These are phyloP conservation scores for Peromyscus californicus DNA, from an alignment of 2,113 vertebrate genomes.

Conservation along the genomic window DNA sequence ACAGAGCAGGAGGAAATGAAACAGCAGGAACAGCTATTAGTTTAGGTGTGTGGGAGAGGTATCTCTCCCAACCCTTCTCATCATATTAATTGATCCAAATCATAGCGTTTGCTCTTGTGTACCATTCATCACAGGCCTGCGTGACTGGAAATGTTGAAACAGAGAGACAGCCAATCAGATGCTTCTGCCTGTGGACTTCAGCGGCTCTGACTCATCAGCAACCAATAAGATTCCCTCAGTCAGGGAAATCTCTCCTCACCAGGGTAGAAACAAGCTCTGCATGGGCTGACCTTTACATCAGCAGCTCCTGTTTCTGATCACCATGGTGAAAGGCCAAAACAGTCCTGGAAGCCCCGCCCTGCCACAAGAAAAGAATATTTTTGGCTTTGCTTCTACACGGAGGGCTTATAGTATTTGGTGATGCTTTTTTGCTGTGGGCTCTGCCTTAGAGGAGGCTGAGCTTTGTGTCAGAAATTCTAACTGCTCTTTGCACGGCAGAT, in stretches of 20 bases:
- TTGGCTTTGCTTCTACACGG: conserved; percentile 54
- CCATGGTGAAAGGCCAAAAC: conserved; percentile 61
- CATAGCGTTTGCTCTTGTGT: conserved; percentile 67
- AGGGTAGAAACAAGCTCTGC: conserved; percentile 82
- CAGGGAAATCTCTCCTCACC: conserved; percentile 73
- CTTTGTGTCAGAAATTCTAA: conserved; percentile 70
- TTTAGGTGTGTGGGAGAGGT: conserved; percentile 51
- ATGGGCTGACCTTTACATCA: conserved; percentile 78
- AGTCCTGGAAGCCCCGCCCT: conserved; percentile 53
- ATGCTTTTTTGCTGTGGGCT: not conserved
- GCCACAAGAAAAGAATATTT: conserved; percentile 61
- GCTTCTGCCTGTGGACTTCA: conserved; percentile 66
- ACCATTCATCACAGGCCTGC: conserved; percentile 68
- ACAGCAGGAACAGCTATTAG: conserved; percentile 55
- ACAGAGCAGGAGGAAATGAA: conserved; percentile 48
- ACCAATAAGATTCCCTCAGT: conserved; percentile 78
- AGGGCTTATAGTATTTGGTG: conserved; percentile 47
- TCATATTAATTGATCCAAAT: conserved; percentile 77
- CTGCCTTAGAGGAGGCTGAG: conserved; percentile 52
- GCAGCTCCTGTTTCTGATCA: conserved; percentile 72
- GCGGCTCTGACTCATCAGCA: conserved; percentile 80
- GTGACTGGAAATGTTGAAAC: conserved; percentile 65
- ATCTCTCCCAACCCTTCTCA: conserved; percentile 39
- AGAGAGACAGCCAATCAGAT: conserved; percentile 75
- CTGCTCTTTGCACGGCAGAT: conserved; percentile 61